Conservation (phyloP, 2,888 invertebrate species). For the Hirtodrosophila trivittata region DNA sequence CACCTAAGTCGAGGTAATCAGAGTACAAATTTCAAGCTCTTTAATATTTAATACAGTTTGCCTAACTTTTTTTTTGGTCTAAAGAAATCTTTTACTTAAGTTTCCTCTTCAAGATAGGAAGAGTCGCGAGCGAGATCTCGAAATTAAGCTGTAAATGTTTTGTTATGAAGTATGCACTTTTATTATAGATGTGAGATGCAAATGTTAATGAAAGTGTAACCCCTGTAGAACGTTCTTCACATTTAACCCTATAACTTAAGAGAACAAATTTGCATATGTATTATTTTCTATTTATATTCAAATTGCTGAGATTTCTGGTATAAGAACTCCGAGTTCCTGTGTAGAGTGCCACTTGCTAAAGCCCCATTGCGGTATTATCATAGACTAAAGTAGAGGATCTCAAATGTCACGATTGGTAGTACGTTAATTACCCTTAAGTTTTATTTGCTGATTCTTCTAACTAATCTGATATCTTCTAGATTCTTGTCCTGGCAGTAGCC, state of each 20-base stretch:
- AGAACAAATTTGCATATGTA: slow-evolving; percentile 14
- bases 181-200: neutral
- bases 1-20: too few relatives aligned
- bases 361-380: neutral
- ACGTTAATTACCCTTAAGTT: neutral
- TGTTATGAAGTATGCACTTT: neutral
- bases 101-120: too few relatives aligned
- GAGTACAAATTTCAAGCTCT: too few relatives aligned
- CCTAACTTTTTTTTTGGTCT: too few relatives aligned
- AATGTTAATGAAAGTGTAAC: neutral
- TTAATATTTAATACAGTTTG: too few relatives aligned
- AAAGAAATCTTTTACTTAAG: too few relatives aligned
- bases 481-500: slow-evolving; percentile 31
- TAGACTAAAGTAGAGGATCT: neutral
- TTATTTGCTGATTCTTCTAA: too few relatives aligned
- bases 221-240: neutral
- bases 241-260: neutral
- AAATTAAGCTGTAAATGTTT: too few relatives aligned
- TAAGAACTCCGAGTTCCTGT: slow-evolving; percentile 23
- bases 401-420: slow-evolving; percentile 40
- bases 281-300: slow-evolving; percentile 10
- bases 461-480: slow-evolving; percentile 8
- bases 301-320: slow-evolving; percentile 20
- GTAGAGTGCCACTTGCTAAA: slow-evolving; percentile 28
- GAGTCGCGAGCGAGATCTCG: too few relatives aligned